phyloP scores from a whole-genome alignment of 2,113 vertebrate species.

The Cephalopholis sonnerati region DNA sequence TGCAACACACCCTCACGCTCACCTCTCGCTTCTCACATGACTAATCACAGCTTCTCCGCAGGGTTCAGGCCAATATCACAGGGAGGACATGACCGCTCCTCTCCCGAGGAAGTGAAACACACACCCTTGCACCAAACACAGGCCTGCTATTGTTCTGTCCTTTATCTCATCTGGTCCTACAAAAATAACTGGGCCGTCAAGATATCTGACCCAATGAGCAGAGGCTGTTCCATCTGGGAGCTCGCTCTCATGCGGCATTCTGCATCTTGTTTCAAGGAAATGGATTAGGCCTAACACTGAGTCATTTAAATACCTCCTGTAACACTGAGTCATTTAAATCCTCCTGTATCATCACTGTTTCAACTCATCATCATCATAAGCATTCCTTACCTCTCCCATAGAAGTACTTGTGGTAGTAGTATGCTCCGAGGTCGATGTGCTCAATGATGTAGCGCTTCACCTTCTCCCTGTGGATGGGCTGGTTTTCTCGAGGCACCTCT shows the following conservation, averaged over 20 bases:
- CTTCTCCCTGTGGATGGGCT: slow-evolving; percentile 96
- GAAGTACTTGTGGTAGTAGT: slow-evolving; percentile 98
- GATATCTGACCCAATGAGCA: slow-evolving; percentile 62
- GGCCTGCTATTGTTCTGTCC: slow-evolving; percentile 73
- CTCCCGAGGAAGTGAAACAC: slow-evolving; percentile 67
- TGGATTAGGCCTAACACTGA: slow-evolving; percentile 20
- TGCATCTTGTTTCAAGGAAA: slow-evolving; percentile 38
- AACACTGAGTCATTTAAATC: slow-evolving; percentile 21
- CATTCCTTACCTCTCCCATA: slow-evolving; percentile 92
- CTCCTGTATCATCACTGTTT: slow-evolving; percentile 7
- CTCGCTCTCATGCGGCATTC: slow-evolving; percentile 13
- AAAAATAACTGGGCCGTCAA: slow-evolving; percentile 65
- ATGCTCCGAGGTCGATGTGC: slow-evolving; percentile 97
- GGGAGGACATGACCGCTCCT: slow-evolving; percentile 66
- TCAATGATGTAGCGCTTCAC: slow-evolving; percentile 98
- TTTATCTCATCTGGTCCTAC: slow-evolving; percentile 61
- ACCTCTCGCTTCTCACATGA: slow-evolving; percentile 79
- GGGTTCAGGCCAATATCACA: slow-evolving; percentile 73
- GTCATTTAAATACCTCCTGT: slow-evolving; percentile 2
- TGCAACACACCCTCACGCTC: slow-evolving; percentile 72
- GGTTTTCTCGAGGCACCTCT: slow-evolving; percentile 95
- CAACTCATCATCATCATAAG: background rate
- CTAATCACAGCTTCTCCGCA: slow-evolving; percentile 73
- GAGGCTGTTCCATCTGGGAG: slow-evolving; percentile 46
- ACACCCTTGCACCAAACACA: slow-evolving; percentile 67